Base-by-base conservation (phyloP, 2,888 invertebrate genomes). In the Thera britannica region DNA sequence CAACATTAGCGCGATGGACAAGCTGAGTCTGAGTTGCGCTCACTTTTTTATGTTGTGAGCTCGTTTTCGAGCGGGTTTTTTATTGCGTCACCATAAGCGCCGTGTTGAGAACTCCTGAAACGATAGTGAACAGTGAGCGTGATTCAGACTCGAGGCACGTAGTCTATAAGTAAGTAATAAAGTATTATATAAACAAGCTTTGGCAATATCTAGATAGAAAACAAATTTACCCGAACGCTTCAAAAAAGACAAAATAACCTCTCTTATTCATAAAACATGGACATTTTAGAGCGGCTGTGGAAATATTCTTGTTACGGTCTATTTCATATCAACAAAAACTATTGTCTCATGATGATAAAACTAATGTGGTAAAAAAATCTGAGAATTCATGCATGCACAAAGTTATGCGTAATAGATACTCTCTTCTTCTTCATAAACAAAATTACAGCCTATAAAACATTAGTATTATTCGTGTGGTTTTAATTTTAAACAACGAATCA, bases 401-500 rank as follows among this genome's bases (percentile, higher is more conserved):
- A 49, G 4, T 12, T 11, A 34, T 46, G 3, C 9, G 9, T 46
- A 46, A 46, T 48, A 38, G 34, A 54, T n/a, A 44, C 11, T 54
- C 44, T 9, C 6, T 51, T 51, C 23, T 51, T 12, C 49, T 51
- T 23, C 23, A 46, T 46, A 5, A 1, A 38, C 38, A 38, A 38
- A 38, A 3, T 46, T n/a, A 48, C 51, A 23, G 9, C 3, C 52
- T 1, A 34, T 8, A 52, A 6, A 52, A 58, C 1, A 54, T 58
- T 56, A 62, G 54, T 48, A 62, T 71, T 90, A 46, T 88, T 73
- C 6, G 70, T 66, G 84, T 83, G 86, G 83, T 90, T 88, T 92
- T 90, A 88, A 88, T 87, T 90, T 75, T 86, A 7, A 91, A 92
- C 90, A 88, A 90, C 87, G 88, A 89, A 87, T 71, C 75, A 68